Conservation (phyloP, 2,888 invertebrate genomes). For the Nemotelus nigrinus region DNA sequence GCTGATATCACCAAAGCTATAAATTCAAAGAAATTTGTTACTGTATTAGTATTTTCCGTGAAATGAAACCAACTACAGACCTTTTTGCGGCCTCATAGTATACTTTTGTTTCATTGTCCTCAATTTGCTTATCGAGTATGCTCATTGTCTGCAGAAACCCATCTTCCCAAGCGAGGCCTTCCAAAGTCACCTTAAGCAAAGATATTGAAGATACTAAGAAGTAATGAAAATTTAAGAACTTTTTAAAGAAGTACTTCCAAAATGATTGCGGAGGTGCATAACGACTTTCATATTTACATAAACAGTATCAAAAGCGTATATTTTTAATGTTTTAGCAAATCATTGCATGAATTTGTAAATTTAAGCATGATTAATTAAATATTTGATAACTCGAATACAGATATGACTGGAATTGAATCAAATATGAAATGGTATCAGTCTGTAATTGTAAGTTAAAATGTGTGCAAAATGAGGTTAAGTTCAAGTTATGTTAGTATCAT, state of each 20-base stretch:
- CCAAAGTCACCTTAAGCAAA: slow-evolving; percentile 65
- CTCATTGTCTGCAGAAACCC: slow-evolving; percentile 67
- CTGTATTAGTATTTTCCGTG: too few species aligned
- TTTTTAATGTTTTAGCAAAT: too few species aligned
- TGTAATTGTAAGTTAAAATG: too few species aligned
- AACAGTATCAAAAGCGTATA: slow-evolving; percentile 6
- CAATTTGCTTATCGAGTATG: slow-evolving; percentile 57
- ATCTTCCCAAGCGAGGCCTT: slow-evolving; percentile 72
- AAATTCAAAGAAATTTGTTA: not conserved
- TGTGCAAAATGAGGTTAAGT: too few species aligned
- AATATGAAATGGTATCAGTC: too few species aligned
- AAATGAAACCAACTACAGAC: slow-evolving; percentile 54
- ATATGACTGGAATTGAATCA: too few species aligned
- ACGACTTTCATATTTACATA: not conserved
- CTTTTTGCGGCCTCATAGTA: slow-evolving; percentile 73
- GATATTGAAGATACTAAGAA: slow-evolving; percentile 35
- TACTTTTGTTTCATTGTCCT: slow-evolving; percentile 64
- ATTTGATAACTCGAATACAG: too few species aligned
- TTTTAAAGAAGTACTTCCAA: too few species aligned
- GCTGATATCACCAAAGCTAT: slow-evolving; percentile 80
- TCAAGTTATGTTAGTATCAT: too few species aligned
- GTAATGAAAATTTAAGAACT: not conserved
- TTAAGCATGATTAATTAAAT: too few species aligned
- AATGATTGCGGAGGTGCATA: too few species aligned
- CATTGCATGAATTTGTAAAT: too few species aligned